Conservation (phyloP, 2,797 vertebrate species). For the Ibycter americanus region DNA sequence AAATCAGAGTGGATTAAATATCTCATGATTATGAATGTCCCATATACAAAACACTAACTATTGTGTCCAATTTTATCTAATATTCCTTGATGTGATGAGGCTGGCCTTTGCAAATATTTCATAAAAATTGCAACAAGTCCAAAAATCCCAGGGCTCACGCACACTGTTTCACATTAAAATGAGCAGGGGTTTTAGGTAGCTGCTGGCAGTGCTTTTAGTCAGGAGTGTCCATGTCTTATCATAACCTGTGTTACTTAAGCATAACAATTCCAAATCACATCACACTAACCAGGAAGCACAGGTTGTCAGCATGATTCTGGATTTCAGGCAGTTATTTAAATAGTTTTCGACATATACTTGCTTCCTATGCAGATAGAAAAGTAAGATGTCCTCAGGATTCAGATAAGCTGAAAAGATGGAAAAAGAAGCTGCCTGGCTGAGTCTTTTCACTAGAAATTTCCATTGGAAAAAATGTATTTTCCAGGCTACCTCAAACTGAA, state of each 20-base stretch:
- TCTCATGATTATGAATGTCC: neutral
- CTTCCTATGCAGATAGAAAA: conserved; percentile 4
- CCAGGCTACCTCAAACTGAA: neutral
- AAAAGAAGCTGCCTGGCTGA: neutral
- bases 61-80: neutral
- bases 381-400: conserved; percentile 18
- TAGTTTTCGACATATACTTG: neutral
- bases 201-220: neutral
- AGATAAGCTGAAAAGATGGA: neutral
- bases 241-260: conserved; percentile 33
- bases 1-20: neutral
- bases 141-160: neutral
- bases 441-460: neutral
- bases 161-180: neutral
- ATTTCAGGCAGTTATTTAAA: conserved; percentile 31
- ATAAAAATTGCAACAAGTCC: neutral
- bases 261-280: conserved; percentile 26
- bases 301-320: conserved; percentile 28
- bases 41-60: neutral
- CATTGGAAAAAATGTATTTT: neutral
- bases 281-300: conserved; percentile 26
- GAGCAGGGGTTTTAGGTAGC: neutral
- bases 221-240: neutral
- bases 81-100: neutral
- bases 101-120: neutral